Percentiles rank a stretch among this genome's conserved stretches.
Conservation (phyloP, 2,888 invertebrate species). For the Ophonus ardosiacus region DNA sequence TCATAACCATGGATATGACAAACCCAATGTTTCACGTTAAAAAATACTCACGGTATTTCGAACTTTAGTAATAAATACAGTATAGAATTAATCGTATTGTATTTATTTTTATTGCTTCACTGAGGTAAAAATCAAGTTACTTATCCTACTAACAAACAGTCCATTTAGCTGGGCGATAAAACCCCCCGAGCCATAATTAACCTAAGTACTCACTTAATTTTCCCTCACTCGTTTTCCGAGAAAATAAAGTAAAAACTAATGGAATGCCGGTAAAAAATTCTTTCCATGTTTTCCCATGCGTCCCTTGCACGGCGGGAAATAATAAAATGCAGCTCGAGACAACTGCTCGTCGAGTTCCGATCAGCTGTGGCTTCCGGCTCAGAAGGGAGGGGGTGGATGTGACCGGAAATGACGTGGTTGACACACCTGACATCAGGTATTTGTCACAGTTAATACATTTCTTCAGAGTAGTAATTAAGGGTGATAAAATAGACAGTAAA, state of each 20-base stretch:
- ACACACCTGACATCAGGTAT: neutral
- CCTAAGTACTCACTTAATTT: constrained; percentile 49
- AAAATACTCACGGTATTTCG: no score
- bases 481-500: neutral
- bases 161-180: constrained; percentile 32
- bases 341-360: constrained; percentile 39
- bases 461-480: neutral
- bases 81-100: neutral
- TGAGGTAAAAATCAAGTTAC: neutral
- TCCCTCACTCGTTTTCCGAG: constrained; percentile 26
- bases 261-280: constrained; percentile 39
- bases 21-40: no score
- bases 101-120: neutral
- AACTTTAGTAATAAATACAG: no score
- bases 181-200: constrained; percentile 38
- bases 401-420: constrained; percentile 15
- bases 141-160: constrained; percentile 27
- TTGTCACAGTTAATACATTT: neutral
- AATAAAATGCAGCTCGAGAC: constrained; percentile 47
- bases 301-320: constrained; percentile 37
- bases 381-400: constrained; percentile 1
- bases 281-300: constrained; percentile 33
- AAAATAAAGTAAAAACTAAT: constrained; percentile 38
- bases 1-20: no score
- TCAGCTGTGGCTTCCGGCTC: constrained; percentile 48